Conservation (phyloP, 35 echinoderm and acorn worm genomes). For the Eucidaris tribuloides region DNA sequence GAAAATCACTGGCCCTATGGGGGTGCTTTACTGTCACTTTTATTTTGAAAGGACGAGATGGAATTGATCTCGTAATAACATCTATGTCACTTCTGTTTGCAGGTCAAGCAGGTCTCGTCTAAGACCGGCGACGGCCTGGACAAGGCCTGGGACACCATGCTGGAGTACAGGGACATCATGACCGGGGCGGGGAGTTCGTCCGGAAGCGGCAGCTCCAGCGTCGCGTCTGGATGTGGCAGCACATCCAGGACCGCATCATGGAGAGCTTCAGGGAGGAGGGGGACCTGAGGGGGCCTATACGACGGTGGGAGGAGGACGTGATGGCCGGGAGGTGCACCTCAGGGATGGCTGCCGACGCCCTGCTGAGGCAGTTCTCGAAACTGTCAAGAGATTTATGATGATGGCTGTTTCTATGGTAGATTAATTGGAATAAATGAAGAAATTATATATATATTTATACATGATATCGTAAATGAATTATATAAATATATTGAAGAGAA, state of each 20-base stretch:
- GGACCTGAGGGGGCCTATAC: constrained; percentile 33
- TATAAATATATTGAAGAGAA: too few relatives aligned
- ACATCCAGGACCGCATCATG: constrained; percentile 88
- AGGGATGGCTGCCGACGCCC: constrained; percentile 78
- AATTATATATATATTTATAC: too few relatives aligned
- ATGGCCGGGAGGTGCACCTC: constrained; percentile 51
- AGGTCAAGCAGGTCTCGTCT: constrained; percentile 89
- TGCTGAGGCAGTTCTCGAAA: constrained; percentile 52
- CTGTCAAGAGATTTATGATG: not conserved
- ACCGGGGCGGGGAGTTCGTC: constrained; percentile 23
- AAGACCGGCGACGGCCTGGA: constrained; percentile 45
- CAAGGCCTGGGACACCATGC: constrained; percentile 78
- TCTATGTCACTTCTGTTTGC: too few relatives aligned
- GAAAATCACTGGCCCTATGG: too few relatives aligned
- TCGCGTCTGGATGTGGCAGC: constrained; percentile 92
- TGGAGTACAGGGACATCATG: constrained; percentile 70
- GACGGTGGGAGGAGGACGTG: constrained; percentile 58
- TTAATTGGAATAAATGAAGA: not conserved
- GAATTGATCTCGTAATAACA: too few relatives aligned
- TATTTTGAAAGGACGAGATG: too few relatives aligned
- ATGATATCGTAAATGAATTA: too few relatives aligned
- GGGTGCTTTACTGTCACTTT: too few relatives aligned
- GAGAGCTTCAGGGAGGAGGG: constrained; percentile 53
- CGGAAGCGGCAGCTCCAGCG: constrained; percentile 63
- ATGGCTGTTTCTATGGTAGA: too few relatives aligned